Conservation (phyloP, 1,140 invertebrate species). For the Caenorhabditis elegans region DNA sequence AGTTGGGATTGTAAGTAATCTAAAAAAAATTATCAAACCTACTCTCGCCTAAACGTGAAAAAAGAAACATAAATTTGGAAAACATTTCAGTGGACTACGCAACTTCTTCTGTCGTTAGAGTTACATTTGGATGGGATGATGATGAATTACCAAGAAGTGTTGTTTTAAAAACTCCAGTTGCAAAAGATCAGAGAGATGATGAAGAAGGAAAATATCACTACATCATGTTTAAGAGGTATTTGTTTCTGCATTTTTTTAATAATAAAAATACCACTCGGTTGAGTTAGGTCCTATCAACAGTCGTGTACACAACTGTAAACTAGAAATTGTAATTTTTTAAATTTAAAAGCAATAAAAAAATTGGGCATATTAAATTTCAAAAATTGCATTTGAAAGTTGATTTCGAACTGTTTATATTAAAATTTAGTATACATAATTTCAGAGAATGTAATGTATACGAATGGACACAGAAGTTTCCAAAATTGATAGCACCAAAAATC, state of each 20-base stretch:
- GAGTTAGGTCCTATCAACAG: too few species aligned
- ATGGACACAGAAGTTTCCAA: slow-evolving; percentile 59
- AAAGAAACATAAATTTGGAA: too few species aligned
- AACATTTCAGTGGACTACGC: slow-evolving; percentile 55
- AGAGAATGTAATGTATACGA: slow-evolving; percentile 63
- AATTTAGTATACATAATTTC: background rate
- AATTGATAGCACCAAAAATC: slow-evolving; percentile 58
- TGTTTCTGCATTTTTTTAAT: too few species aligned
- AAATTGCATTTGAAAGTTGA: too few species aligned
- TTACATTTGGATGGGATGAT: slow-evolving; percentile 65
- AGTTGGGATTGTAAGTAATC: slow-evolving; percentile 53
- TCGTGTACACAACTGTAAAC: too few species aligned
- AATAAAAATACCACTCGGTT: too few species aligned
- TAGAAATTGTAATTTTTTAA: too few species aligned
- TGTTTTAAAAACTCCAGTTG: slow-evolving; percentile 58
- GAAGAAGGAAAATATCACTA: slow-evolving; percentile 46
- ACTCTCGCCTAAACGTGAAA: too few species aligned
- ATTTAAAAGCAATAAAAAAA: too few species aligned
- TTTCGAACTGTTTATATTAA: too few species aligned
- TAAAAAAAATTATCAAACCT: too few species aligned
- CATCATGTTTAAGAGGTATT: slow-evolving; percentile 47
- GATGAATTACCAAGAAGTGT: slow-evolving; percentile 56
- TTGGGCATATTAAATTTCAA: too few species aligned
- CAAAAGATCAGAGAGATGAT: slow-evolving; percentile 45
- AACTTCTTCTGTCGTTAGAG: slow-evolving; percentile 55